Evolutionary conservation across 2,888 invertebrate genomes (phyloP).

Genomic region (Drosophila crucigera): DNA sequence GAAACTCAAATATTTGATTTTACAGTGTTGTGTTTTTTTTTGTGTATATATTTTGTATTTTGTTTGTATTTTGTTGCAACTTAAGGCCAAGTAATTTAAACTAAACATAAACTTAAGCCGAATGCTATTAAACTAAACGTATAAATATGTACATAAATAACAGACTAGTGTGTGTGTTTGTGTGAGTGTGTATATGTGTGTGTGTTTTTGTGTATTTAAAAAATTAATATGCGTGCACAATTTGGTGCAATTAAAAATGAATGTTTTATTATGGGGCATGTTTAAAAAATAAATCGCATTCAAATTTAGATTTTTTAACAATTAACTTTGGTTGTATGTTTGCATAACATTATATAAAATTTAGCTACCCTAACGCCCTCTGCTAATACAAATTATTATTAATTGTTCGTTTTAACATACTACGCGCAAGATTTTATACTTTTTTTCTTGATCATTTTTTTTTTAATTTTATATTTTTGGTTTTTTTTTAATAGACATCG

Average conservation of each 20-base stretch:
- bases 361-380: constrained; percentile 76
- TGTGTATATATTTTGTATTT: constrained; percentile 48
- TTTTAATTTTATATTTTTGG: constrained; percentile 21
- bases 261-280: constrained; percentile 29
- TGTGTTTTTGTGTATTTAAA: constrained; percentile 30
- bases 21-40: constrained; percentile 40
- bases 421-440: constrained; percentile 31
- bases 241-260: constrained; percentile 51
- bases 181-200: constrained; percentile 39
- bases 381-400: constrained; percentile 51
- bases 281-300: constrained; percentile 52
- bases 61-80: constrained; percentile 66
- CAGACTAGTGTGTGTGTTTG: constrained; percentile 76
- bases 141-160: constrained; percentile 75
- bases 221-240: constrained; percentile 62
- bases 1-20: constrained; percentile 47
- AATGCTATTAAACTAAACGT: constrained; percentile 56
- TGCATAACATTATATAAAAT: constrained; percentile 56
- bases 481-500: constrained; percentile 62
- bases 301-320: constrained; percentile 61
- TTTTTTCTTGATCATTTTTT: constrained; percentile 49
- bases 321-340: constrained; percentile 72
- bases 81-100: constrained; percentile 78
- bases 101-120: constrained; percentile 71
- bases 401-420: constrained; percentile 36